A percentile compares a stretch with the other conserved stretches of the same genome.
phyloP scores from a whole-genome alignment of 2,888 invertebrate species.

The Arctia plantaginis region DNA sequence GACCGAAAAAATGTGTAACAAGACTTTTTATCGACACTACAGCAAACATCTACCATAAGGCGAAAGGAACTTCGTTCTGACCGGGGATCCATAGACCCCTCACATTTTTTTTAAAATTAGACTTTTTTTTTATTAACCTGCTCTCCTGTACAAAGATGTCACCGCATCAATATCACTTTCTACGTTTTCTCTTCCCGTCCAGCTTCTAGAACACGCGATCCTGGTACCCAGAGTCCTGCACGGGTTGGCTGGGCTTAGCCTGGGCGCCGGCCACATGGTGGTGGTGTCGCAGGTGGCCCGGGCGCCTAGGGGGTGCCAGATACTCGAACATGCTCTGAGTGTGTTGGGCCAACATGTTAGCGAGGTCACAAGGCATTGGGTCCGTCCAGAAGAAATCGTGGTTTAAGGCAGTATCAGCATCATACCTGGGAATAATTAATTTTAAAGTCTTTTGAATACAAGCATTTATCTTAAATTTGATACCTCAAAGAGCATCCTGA shows the following conservation, averaged over 20 bases:
- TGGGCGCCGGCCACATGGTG: conserved; percentile 86
- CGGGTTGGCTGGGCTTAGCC: conserved; percentile 80
- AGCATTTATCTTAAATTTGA: background rate
- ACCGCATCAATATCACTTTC: background rate
- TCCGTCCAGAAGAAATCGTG: conserved; percentile 99
- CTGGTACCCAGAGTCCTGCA: conserved; percentile 94
- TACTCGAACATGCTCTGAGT: conserved; percentile 98
- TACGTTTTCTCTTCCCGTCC: background rate
- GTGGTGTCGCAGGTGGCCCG: conserved; percentile 89
- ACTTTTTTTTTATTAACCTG: background rate
- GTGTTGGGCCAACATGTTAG: conserved; percentile 96
- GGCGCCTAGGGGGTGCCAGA: conserved; percentile 90
- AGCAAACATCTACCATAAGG: no score
- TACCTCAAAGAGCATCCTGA: no score
- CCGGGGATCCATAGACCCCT: no score
- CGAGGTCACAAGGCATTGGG: conserved; percentile 97
- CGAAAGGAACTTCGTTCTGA: no score
- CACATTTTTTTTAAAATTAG: no score
- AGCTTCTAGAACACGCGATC: conserved; percentile 91
- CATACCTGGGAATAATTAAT: conserved; percentile 86
- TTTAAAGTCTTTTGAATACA: no score
- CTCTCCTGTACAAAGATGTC: background rate
- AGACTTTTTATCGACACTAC: no score
- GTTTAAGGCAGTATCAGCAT: conserved; percentile 97
- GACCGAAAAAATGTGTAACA: no score